A percentile compares a stretch with the other conserved stretches of the same genome.
Evolutionary conservation across 1,140 invertebrate species (phyloP).

Genomic region (Daktulosphaira vitifoliae): DNA sequence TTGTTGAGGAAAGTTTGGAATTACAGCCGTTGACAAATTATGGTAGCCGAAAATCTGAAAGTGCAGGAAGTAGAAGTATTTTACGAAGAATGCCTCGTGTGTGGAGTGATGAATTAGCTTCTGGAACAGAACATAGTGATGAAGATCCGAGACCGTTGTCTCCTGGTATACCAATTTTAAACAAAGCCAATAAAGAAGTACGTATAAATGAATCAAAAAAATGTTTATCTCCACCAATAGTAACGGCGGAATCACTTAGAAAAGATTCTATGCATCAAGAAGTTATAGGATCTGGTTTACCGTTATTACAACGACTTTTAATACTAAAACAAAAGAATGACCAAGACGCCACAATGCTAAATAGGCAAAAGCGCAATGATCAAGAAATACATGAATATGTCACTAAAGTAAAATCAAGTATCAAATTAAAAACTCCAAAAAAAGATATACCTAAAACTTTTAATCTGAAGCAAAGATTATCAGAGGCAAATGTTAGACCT

Average conservation of each 20-base stretch:
- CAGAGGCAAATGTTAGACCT: neutral
- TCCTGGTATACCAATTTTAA: constrained; percentile 68
- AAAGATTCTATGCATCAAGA: constrained; percentile 44
- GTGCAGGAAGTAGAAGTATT: constrained; percentile 45
- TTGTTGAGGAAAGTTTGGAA: constrained; percentile 53
- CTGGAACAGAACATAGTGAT: constrained; percentile 45
- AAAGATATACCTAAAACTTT: neutral
- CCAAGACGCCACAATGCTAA: constrained; percentile 43
- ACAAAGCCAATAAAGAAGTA: constrained; percentile 60
- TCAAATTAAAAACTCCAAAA: constrained; percentile 2
- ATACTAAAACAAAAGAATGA: constrained; percentile 73
- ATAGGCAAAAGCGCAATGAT: neutral
- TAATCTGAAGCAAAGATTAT: constrained; percentile 1
- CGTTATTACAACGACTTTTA: constrained; percentile 66
- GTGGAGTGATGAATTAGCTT: constrained; percentile 54
- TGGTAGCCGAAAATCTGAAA: constrained; percentile 34
- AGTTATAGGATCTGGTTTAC: constrained; percentile 61
- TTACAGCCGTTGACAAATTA: constrained; percentile 52
- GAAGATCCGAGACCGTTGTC: constrained; percentile 48
- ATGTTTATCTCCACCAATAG: constrained; percentile 45
- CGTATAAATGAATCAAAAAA: constrained; percentile 42
- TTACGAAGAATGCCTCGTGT: constrained; percentile 60
- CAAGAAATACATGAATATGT: neutral
- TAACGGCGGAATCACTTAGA: constrained; percentile 38
- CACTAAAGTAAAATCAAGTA: neutral